These are phyloP conservation scores for Oostethus manadensis DNA, from an alignment of 2,113 vertebrate genomes.

Conservation along the genomic window DNA sequence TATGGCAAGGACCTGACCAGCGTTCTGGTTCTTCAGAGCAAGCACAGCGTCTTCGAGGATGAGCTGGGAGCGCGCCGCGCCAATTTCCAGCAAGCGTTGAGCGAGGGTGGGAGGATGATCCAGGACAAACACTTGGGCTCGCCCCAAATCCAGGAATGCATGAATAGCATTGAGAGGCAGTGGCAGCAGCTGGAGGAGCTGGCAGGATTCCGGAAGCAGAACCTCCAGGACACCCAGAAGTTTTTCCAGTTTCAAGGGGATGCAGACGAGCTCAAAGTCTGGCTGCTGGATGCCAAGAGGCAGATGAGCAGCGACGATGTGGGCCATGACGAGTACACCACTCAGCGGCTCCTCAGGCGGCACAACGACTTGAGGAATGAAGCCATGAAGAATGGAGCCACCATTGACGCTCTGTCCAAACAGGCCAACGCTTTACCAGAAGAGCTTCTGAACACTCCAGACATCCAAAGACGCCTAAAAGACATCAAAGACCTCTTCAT, in stretches of 20 bases:
- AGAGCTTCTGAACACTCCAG: constrained; percentile 81
- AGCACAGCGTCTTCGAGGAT: constrained; percentile 88
- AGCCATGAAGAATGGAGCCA: constrained; percentile 71
- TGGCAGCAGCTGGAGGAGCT: constrained; percentile 92
- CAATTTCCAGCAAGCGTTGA: constrained; percentile 74
- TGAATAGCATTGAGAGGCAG: constrained; percentile 69
- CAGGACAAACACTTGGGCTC: constrained; percentile 73
- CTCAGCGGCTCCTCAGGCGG: constrained; percentile 79
- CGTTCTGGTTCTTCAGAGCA: constrained; percentile 84
- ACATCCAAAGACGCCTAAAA: constrained; percentile 78
- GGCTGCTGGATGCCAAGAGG: constrained; percentile 79
- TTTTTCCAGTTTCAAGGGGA: constrained; percentile 96
- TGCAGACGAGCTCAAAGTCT: constrained; percentile 83
- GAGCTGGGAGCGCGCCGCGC: constrained; percentile 79
- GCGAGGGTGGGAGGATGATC: constrained; percentile 76
- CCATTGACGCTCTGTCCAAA: constrained; percentile 75
- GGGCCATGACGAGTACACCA: constrained; percentile 88
- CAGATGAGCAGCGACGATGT: constrained; percentile 78
- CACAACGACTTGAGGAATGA: constrained; percentile 82
- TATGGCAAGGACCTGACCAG: constrained; percentile 91
- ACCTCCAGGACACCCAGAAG: constrained; percentile 79
- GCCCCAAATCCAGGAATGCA: constrained; percentile 71
- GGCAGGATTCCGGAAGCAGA: constrained; percentile 82
- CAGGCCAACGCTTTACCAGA: constrained; percentile 81
- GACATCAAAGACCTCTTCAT: constrained; percentile 78